phyloP scores from a whole-genome alignment of 2,888 invertebrate genomes.

The Bursaphelenchus okinawaensis region DNA sequence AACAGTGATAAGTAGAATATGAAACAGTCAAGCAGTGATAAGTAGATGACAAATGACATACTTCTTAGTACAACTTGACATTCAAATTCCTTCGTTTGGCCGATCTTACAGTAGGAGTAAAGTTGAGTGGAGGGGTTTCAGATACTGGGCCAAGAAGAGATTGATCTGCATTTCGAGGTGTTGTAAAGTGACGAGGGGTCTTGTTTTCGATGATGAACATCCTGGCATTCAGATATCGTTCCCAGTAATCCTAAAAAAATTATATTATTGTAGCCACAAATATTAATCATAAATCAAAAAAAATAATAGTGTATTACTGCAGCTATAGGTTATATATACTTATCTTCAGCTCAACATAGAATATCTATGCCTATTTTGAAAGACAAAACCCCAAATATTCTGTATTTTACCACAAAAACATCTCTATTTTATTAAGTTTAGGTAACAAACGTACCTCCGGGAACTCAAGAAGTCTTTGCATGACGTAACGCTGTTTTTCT shows the following conservation, averaged over 20 bases:
- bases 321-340: too few relatives aligned
- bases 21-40: too few relatives aligned
- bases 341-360: too few relatives aligned
- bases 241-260: constrained; percentile 36
- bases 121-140: constrained; percentile 14
- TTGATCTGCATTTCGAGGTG: constrained; percentile 19
- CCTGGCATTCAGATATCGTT: constrained; percentile 27
- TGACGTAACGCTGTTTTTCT: constrained; percentile 21
- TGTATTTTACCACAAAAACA: too few relatives aligned
- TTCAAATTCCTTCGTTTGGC: background rate
- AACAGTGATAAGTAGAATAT: too few relatives aligned
- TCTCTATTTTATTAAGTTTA: background rate
- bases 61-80: background rate
- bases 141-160: constrained; percentile 36
- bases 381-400: too few relatives aligned
- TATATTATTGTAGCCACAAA: too few relatives aligned
- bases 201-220: constrained; percentile 9
- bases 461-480: constrained; percentile 35
- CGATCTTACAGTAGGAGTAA: background rate
- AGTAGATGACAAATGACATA: too few relatives aligned
- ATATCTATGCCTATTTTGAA: too few relatives aligned
- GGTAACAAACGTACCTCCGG: constrained; percentile 14
- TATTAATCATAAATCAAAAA: too few relatives aligned
- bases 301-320: too few relatives aligned
- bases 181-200: constrained; percentile 9